These are phyloP conservation scores for Erythrocercus mccallii DNA, from an alignment of 2,113 vertebrate genomes.

Conservation along the genomic window DNA sequence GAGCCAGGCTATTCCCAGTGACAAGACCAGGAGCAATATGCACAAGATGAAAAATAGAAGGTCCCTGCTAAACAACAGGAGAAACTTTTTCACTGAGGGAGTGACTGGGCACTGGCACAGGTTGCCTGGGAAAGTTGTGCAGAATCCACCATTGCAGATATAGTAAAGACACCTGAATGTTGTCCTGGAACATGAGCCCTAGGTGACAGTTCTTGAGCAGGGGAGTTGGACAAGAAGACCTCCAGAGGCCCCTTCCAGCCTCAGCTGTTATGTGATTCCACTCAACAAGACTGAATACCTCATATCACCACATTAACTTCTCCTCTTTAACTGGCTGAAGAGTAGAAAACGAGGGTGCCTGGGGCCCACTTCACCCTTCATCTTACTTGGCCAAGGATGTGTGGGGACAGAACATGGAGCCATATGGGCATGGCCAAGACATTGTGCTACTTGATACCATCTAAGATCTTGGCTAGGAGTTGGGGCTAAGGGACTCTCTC, in stretches of 20 bases:
- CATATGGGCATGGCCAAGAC: neutral
- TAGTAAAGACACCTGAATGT: neutral
- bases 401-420: neutral
- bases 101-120: neutral
- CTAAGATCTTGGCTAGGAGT: neutral
- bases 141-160: neutral
- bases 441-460: neutral
- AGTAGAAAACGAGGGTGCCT: accelerated
- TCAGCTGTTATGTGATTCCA: neutral
- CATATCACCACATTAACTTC: neutral
- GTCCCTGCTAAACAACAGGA: neutral
- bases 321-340: neutral
- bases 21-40: neutral
- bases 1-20: neutral
- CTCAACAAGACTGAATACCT: neutral
- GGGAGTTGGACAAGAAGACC: neutral
- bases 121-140: neutral
- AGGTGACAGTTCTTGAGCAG: neutral
- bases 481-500: neutral
- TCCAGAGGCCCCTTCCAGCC: neutral
- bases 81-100: neutral
- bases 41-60: neutral
- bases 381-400: neutral
- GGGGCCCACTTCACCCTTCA: neutral
- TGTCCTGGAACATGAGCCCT: neutral